A percentile compares a stretch with the other conserved stretches of the same genome.
These are phyloP conservation scores for Branchinecta sandiegonensis DNA, from an alignment of 2,888 invertebrate species.

Conservation along the genomic window DNA sequence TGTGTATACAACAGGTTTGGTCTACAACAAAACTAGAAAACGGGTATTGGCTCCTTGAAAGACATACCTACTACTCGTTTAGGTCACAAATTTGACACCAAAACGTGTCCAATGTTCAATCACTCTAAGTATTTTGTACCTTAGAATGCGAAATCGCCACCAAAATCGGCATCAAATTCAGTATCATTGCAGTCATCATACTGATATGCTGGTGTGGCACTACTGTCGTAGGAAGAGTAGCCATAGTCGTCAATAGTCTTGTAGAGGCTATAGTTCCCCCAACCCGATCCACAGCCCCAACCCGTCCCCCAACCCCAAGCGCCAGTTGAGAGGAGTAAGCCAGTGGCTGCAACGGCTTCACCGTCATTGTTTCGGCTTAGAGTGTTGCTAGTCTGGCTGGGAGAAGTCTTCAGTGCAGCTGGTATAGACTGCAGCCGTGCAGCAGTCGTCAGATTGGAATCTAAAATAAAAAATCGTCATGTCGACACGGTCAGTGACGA, in stretches of 20 bases:
- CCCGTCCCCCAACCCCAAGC: slow-evolving; percentile 15
- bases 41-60: too few species aligned
- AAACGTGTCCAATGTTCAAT: too few species aligned
- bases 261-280: slow-evolving; percentile 30
- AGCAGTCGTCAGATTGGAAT: too few species aligned
- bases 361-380: not conserved
- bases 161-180: slow-evolving; percentile 4
- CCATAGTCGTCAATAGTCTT: slow-evolving; percentile 13
- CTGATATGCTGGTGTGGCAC: not conserved
- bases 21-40: too few species aligned
- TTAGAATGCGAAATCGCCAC: slow-evolving; percentile 10
- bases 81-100: too few species aligned
- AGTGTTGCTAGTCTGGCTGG: too few species aligned
- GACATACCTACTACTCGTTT: too few species aligned
- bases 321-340: not conserved
- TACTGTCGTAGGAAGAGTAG: not conserved
- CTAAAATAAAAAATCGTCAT: too few species aligned
- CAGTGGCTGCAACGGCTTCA: slow-evolving; percentile 1
- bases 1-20: too few species aligned
- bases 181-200: slow-evolving; percentile 1
- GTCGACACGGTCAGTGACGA: too few species aligned
- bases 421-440: too few species aligned
- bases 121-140: not conserved
- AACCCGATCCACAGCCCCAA: slow-evolving; percentile 18
- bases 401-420: too few species aligned